phyloP scores from a whole-genome alignment of 1,140 invertebrate genomes.

The Scaptomyza graminum region DNA sequence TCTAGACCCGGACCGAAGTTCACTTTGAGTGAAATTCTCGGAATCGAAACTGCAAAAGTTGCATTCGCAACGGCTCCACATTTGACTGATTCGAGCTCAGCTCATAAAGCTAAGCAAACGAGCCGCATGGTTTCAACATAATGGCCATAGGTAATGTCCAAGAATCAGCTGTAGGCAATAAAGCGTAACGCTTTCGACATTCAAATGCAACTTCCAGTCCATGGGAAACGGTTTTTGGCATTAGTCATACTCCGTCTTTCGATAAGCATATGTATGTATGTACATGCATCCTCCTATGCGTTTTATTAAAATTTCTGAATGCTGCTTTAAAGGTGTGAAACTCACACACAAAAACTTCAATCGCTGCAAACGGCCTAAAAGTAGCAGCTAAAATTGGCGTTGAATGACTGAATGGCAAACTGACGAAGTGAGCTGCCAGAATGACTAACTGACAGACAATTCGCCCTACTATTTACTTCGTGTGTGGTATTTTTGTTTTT shows the following conservation, averaged over 20 bases:
- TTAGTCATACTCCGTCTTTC: conserved; percentile 58
- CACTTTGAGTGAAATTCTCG: conserved; percentile 42
- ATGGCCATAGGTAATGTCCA: conserved; percentile 59
- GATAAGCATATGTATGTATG: background rate
- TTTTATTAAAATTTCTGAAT: conserved; percentile 57
- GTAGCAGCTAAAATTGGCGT: conserved; percentile 33
- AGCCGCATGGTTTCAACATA: conserved; percentile 46
- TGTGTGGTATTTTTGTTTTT: conserved; percentile 47
- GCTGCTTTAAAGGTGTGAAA: conserved; percentile 65
- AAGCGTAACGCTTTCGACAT: conserved; percentile 56
- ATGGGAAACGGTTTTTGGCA: conserved; percentile 60
- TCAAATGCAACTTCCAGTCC: conserved; percentile 47
- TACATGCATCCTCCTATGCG: conserved; percentile 9
- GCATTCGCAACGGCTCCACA: conserved; percentile 56
- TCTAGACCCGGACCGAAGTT: conserved; percentile 36
- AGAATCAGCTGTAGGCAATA: conserved; percentile 31
- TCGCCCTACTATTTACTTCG: conserved; percentile 20
- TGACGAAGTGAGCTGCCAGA: background rate
- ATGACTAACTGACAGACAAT: conserved; percentile 29
- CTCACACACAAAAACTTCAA: conserved; percentile 40
- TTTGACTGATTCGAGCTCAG: conserved; percentile 65
- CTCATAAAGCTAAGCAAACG: conserved; percentile 51
- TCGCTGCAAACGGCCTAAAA: conserved; percentile 17
- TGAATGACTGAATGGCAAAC: conserved; percentile 58
- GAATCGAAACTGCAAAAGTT: conserved; percentile 51